A percentile compares a stretch with the other conserved stretches of the same genome.
These are phyloP conservation scores for Spatulosminthurus flaviceps DNA, from an alignment of 2,888 invertebrate genomes.

Conservation along the genomic window DNA sequence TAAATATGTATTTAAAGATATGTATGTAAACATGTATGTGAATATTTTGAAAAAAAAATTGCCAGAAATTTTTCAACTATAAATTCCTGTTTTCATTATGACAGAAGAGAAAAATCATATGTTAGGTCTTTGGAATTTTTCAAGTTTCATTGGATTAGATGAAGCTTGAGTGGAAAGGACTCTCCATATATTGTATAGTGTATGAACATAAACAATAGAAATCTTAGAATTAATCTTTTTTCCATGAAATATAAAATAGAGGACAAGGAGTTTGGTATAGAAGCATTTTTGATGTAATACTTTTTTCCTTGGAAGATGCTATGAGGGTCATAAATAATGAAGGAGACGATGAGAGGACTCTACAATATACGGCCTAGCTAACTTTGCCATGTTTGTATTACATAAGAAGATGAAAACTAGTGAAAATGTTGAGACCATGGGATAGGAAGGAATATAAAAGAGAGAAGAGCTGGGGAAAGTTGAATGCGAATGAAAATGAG, in stretches of 20 bases:
- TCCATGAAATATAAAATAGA: not conserved
- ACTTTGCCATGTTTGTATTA: not conserved
- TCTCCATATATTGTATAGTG: no score
- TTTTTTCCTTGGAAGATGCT: not conserved
- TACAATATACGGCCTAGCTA: not conserved
- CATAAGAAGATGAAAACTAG: not conserved
- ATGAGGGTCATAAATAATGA: conserved; percentile 23
- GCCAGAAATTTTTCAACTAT: no score
- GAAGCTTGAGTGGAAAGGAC: no score
- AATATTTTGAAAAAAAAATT: no score
- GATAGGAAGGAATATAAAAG: not conserved
- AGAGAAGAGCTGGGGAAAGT: not conserved
- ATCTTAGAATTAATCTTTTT: not conserved
- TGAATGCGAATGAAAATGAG: conserved; percentile 24
- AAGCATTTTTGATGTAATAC: no score
- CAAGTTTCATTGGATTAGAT: not conserved
- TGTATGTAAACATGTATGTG: no score
- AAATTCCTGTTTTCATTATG: not conserved
- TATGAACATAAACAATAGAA: not conserved
- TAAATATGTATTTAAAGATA: no score
- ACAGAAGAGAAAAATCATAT: not conserved
- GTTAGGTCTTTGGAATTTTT: not conserved
- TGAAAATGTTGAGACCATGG: not conserved
- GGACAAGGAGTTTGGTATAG: conserved; percentile 16
- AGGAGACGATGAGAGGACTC: not conserved